Conservation (phyloP, 2,888 invertebrate genomes). For the Chloromyia formosa region DNA sequence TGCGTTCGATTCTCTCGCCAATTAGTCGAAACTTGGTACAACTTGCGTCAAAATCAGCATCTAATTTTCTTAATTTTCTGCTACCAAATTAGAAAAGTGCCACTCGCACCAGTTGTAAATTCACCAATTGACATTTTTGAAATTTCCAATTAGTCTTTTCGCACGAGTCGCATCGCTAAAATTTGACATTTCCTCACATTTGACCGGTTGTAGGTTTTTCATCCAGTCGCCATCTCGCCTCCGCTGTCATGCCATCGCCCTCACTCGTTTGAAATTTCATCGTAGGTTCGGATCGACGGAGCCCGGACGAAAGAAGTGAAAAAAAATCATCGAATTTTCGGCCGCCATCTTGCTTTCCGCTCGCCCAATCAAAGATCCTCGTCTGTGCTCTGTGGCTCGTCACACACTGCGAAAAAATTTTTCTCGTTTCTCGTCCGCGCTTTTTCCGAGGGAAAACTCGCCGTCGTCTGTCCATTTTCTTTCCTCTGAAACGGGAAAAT, state of each 20-base stretch:
- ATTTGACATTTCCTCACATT: conserved; percentile 35
- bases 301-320: background rate
- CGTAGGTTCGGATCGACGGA: conserved; percentile 4
- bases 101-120: background rate
- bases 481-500: conserved; percentile 40
- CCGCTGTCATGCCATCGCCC: conserved; percentile 8
- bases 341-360: conserved; percentile 80
- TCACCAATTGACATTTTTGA: background rate
- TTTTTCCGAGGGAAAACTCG: conserved; percentile 37
- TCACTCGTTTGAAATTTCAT: conserved; percentile 16
- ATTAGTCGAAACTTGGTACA: conserved; percentile 20
- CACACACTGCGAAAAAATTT: conserved; percentile 42
- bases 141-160: background rate
- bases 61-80: background rate
- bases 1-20: conserved; percentile 12
- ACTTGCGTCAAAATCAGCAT: conserved; percentile 8
- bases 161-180: background rate
- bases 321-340: conserved; percentile 54
- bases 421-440: conserved; percentile 43
- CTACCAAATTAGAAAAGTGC: background rate
- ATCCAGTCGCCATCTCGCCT: conserved; percentile 5
- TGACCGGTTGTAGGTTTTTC: conserved; percentile 40
- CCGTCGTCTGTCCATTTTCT: conserved; percentile 41
- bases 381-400: conserved; percentile 39
- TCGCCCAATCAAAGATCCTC: conserved; percentile 44